phyloP scores from a whole-genome alignment of 2,888 invertebrate species.

The Pyrocoelia pectoralis region DNA sequence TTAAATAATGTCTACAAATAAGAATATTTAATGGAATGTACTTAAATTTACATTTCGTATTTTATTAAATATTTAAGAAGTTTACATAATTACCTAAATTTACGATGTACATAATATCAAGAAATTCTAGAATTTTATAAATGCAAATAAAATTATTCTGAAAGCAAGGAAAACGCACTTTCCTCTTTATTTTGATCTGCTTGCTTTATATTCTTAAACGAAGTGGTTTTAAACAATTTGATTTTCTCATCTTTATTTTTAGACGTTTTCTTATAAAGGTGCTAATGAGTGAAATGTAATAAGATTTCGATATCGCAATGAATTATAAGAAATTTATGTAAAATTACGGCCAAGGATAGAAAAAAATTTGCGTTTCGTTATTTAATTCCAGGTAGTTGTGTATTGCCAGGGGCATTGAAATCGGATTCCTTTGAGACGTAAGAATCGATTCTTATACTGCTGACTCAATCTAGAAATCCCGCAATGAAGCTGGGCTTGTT shows the following conservation, averaged over 20 bases:
- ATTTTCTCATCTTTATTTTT: no score
- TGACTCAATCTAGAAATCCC: conserved; percentile 43
- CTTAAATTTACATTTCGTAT: conserved; percentile 24
- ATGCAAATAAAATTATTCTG: conserved; percentile 16
- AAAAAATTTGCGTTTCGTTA: conserved; percentile 10
- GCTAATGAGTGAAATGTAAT: no score
- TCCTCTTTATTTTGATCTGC: conserved; percentile 5
- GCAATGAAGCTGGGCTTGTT: conserved; percentile 45
- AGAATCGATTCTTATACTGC: conserved; percentile 40
- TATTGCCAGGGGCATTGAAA: conserved; percentile 12
- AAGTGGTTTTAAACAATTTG: neutral
- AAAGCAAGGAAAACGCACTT: conserved; percentile 10
- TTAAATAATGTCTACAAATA: conserved; percentile 13
- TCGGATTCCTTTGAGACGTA: conserved; percentile 23
- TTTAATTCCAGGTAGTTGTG: conserved; percentile 18
- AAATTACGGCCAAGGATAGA: conserved; percentile 7
- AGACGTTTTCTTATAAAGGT: neutral
- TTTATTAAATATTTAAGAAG: conserved; percentile 30
- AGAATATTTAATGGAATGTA: conserved; percentile 24
- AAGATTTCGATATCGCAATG: no score
- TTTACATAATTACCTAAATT: conserved; percentile 28
- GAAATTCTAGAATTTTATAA: conserved; percentile 20
- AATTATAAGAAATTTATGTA: neutral
- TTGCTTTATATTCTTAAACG: neutral
- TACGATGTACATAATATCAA: conserved; percentile 18